Conservation (phyloP, 2,113 vertebrate species). For the Athene cunicularia region DNA sequence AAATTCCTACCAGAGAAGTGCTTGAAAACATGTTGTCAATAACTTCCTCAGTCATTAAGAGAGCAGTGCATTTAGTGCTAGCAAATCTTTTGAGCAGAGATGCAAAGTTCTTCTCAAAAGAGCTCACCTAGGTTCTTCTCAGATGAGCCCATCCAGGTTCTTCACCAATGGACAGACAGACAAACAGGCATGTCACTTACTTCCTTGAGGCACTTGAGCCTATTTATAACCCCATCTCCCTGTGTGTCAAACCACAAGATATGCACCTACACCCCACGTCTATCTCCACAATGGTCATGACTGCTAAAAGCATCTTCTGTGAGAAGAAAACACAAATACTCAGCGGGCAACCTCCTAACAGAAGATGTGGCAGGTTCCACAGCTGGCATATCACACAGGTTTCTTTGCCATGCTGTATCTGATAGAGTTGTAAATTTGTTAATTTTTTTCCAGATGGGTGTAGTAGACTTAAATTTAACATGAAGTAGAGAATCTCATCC, state of each 20-base stretch:
- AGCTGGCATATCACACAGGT: accelerated
- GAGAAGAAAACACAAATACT: neutral
- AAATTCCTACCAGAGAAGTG: neutral
- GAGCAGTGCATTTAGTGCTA: neutral
- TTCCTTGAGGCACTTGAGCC: neutral
- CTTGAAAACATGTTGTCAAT: neutral
- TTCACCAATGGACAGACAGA: neutral
- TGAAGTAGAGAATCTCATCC: neutral
- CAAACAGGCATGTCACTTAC: neutral
- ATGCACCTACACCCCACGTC: neutral
- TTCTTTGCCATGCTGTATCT: neutral
- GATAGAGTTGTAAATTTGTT: neutral
- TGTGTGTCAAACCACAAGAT: neutral
- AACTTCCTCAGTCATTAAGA: neutral
- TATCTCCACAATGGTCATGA: neutral
- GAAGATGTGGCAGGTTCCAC: neutral
- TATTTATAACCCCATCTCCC: neutral
- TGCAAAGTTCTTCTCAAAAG: neutral
- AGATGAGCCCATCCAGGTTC: neutral
- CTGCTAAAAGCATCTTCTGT: neutral
- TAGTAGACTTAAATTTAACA: neutral
- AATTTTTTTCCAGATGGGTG: neutral
- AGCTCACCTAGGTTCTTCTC: neutral
- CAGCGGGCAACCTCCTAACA: neutral
- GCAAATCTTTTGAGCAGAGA: neutral